phyloP scores from a whole-genome alignment of 2,113 vertebrate species.

The Hippocampus zosterae region DNA sequence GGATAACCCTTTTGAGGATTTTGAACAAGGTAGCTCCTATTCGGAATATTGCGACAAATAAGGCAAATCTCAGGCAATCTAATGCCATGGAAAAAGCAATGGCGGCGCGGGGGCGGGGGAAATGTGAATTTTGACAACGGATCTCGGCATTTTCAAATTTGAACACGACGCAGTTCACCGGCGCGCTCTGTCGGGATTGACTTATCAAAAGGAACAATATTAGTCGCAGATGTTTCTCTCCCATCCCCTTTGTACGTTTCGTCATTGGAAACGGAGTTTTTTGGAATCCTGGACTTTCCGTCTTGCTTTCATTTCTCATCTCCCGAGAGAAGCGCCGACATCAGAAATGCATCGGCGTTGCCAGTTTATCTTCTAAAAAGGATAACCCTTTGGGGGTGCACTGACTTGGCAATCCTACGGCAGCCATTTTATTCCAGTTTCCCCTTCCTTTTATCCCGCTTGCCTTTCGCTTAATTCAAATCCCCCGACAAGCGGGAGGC shows the following conservation, averaged over 20 bases:
- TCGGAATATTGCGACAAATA: no score
- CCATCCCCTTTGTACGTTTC: conserved; percentile 1
- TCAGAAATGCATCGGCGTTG: conserved; percentile 41
- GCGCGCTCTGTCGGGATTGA: background rate
- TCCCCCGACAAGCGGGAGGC: conserved; percentile 51
- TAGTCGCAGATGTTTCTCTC: background rate
- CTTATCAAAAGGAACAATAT: background rate
- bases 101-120: background rate
- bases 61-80: no score
- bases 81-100: no score
- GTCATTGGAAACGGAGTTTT: conserved; percentile 5
- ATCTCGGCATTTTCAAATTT: conserved; percentile 18
- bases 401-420: conserved; percentile 53
- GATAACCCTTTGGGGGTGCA: conserved; percentile 29
- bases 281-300: conserved; percentile 39
- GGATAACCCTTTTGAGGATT: no score
- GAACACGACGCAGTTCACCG: conserved; percentile 24
- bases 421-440: conserved; percentile 31
- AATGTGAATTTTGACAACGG: background rate
- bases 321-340: conserved; percentile 47
- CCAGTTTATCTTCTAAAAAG: conserved; percentile 41
- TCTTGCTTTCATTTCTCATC: conserved; percentile 42
- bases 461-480: conserved; percentile 38
- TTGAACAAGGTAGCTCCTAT: no score
- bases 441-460: conserved; percentile 13